Percentiles rank a stretch among this genome's conserved stretches.
These are phyloP conservation scores for Aplocera efformata DNA, from an alignment of 2,888 invertebrate genomes.

Conservation along the genomic window DNA sequence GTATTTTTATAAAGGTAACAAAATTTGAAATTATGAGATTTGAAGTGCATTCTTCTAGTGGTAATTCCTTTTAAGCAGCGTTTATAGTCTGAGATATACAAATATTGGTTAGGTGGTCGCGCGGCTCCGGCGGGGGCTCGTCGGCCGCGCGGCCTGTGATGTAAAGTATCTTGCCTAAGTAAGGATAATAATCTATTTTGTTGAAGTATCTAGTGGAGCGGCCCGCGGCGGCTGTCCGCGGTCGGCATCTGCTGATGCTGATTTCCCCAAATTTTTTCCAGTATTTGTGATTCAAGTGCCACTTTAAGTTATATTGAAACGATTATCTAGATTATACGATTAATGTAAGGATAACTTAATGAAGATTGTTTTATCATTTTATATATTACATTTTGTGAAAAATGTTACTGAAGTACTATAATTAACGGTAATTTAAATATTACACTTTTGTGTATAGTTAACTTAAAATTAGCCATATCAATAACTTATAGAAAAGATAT, in stretches of 20 bases:
- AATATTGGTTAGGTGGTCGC: slow-evolving; percentile 33
- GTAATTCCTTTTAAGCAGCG: slow-evolving; percentile 75
- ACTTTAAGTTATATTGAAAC: slow-evolving; percentile 86
- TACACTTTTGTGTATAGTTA: slow-evolving; percentile 81
- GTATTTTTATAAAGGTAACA: slow-evolving; percentile 70
- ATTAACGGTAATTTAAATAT: slow-evolving; percentile 79
- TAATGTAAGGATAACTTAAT: slow-evolving; percentile 81
- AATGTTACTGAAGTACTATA: slow-evolving; percentile 78
- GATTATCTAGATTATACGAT: slow-evolving; percentile 82
- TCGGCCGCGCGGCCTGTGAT: slow-evolving; percentile 55
- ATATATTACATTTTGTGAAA: slow-evolving; percentile 80
- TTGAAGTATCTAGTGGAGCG: slow-evolving; percentile 57
- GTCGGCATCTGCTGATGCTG: slow-evolving; percentile 61
- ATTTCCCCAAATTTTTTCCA: slow-evolving; percentile 85
- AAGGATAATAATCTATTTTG: slow-evolving; percentile 74
- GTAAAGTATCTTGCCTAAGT: slow-evolving; percentile 75
- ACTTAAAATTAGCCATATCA: slow-evolving; percentile 82
- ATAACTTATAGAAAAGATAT: slow-evolving; percentile 81
- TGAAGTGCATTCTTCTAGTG: slow-evolving; percentile 78
- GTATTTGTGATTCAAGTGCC: slow-evolving; percentile 90
- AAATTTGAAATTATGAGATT: slow-evolving; percentile 77
- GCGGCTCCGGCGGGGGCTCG: slow-evolving; percentile 9
- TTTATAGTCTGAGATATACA: slow-evolving; percentile 66
- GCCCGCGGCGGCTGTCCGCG: slow-evolving; percentile 57
- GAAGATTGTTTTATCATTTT: slow-evolving; percentile 82